Evolutionary conservation across 2,797 vertebrate genomes (phyloP).

Genomic region (Protonibea diacanthus): DNA sequence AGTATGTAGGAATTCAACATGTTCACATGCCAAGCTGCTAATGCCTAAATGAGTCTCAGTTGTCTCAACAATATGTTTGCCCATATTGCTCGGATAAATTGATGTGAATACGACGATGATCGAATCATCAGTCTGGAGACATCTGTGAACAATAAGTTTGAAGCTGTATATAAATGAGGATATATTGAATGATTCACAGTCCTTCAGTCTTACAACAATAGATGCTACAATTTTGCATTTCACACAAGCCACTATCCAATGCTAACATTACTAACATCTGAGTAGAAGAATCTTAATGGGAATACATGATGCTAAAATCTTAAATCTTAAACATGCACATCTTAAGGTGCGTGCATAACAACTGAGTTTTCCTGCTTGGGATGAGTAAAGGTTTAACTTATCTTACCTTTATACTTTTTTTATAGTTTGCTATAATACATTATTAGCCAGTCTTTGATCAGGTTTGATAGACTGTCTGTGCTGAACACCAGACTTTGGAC

Average conservation of each 20-base stretch:
- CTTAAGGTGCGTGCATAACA: too few species aligned
- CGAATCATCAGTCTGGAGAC: not conserved
- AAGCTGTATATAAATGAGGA: not conserved
- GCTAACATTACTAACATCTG: not conserved
- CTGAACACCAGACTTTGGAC: constrained; percentile 51
- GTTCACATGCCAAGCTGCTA: not conserved
- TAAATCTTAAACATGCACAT: not conserved
- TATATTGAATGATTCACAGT: not conserved
- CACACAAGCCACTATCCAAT: not conserved
- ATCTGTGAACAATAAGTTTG: not conserved
- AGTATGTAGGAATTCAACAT: not conserved
- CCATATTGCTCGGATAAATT: not conserved
- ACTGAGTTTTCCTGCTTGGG: too few species aligned
- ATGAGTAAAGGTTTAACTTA: too few species aligned
- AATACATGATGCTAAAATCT: not conserved
- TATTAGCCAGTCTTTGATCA: not conserved
- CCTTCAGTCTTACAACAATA: too few species aligned
- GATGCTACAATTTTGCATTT: not conserved
- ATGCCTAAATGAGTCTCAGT: too few species aligned
- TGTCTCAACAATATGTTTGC: not conserved
- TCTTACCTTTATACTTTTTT: not conserved
- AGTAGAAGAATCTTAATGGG: too few species aligned
- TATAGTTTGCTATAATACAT: not conserved
- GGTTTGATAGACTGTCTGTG: not conserved
- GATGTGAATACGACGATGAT: not conserved